These are phyloP conservation scores for Struthio camelus DNA, from an alignment of 2,113 vertebrate species.

Conservation along the genomic window DNA sequence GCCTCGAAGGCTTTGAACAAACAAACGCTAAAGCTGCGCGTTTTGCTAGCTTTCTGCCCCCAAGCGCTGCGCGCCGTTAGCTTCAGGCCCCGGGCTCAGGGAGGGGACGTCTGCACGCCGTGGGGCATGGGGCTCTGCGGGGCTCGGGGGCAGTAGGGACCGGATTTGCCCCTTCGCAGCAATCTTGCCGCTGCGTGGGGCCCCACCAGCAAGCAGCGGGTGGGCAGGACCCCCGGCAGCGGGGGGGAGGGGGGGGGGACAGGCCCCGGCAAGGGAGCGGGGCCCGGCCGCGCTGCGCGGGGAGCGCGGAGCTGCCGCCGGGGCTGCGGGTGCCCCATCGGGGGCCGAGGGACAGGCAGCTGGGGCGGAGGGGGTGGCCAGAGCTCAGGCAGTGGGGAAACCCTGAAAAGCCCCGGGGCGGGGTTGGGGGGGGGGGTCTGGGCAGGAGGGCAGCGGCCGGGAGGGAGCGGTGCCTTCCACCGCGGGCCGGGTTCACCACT, in stretches of 20 bases:
- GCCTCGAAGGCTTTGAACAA: too few species aligned
- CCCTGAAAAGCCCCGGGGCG: too few species aligned
- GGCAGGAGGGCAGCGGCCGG: neutral
- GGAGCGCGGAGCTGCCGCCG: neutral
- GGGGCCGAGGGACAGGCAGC: accelerated
- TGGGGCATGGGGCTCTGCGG: neutral
- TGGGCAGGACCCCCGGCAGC: too few species aligned
- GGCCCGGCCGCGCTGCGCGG: too few species aligned
- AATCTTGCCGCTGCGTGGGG: accelerated
- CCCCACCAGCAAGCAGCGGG: too few species aligned
- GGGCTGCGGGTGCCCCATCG: neutral
- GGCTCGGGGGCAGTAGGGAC: neutral
- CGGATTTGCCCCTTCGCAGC: neutral
- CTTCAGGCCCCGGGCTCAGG: neutral
- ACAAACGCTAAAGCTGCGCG: too few species aligned
- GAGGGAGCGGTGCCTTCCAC: neutral
- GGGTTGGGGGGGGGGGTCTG: accelerated
- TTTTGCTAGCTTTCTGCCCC: too few species aligned
- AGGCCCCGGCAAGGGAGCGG: too few species aligned
- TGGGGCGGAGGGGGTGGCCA: neutral
- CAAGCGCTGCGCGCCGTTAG: neutral
- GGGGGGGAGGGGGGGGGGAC: too few species aligned
- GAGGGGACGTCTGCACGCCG: too few species aligned
- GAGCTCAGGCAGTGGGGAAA: neutral
- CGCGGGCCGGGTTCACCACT: too few species aligned